Evolutionary conservation across 2,888 invertebrate species (phyloP).

Genomic region (Chymomyza amoena): DNA sequence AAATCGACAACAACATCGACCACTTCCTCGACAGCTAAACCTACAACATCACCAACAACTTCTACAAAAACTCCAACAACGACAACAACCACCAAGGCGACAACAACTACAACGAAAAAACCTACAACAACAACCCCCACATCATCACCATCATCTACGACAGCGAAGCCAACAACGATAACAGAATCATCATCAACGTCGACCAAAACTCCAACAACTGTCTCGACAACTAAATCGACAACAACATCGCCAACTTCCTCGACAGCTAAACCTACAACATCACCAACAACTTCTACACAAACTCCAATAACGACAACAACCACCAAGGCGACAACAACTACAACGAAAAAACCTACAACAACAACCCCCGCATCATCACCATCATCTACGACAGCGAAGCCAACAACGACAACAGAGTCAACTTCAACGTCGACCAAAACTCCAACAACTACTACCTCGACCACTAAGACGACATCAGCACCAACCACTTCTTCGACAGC

Average conservation of each 20-base stretch:
- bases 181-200: not conserved
- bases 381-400: no score
- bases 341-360: not conserved
- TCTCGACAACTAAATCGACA: not conserved
- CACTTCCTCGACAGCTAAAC: not conserved
- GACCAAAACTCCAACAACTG: not conserved
- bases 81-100: no score
- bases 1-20: not conserved
- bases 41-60: not conserved
- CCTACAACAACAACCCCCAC: not conserved
- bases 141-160: not conserved
- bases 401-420: not conserved
- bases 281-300: conserved; percentile 1
- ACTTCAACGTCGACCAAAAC: not conserved
- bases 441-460: not conserved
- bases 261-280: conserved; percentile 1
- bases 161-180: not conserved
- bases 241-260: not conserved
- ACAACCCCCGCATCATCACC: not conserved
- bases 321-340: not conserved
- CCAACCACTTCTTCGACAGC: conserved; percentile 9
- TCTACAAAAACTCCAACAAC: conserved; percentile 1
- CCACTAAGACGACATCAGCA: not conserved
- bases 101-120: not conserved
- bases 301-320: conserved; percentile 8